Percentiles rank a stretch among this genome's conserved stretches.
These are phyloP conservation scores for Sminthurinus signatus DNA, from an alignment of 1,140 invertebrate species.

Conservation along the genomic window DNA sequence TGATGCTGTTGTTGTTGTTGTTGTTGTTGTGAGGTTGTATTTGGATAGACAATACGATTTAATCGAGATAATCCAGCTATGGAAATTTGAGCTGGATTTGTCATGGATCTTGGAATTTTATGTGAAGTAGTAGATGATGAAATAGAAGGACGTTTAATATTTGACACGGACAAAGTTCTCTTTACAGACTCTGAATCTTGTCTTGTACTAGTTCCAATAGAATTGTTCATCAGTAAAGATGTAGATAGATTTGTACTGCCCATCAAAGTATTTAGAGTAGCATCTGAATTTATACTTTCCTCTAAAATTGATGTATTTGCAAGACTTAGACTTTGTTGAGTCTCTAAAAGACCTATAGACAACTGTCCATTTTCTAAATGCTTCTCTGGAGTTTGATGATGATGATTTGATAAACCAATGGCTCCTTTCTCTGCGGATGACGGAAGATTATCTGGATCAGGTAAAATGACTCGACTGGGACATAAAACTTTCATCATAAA, in stretches of 20 bases:
- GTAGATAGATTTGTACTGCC: constrained; percentile 22
- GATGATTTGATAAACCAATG: background rate
- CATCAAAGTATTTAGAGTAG: constrained; percentile 18
- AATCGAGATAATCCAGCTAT: too few species aligned
- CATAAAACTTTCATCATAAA: constrained; percentile 6
- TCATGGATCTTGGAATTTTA: constrained; percentile 23
- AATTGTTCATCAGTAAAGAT: background rate
- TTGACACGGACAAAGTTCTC: constrained; percentile 12
- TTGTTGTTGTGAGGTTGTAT: background rate
- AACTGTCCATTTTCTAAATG: constrained; percentile 20
- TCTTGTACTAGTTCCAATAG: background rate
- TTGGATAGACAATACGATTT: too few species aligned
- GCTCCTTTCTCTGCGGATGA: too few species aligned
- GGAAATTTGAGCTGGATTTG: constrained; percentile 15
- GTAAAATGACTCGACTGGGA: background rate
- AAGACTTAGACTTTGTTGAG: background rate
- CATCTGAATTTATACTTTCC: background rate
- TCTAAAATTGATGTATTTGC: background rate
- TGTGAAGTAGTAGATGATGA: constrained; percentile 16
- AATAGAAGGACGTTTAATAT: constrained; percentile 19
- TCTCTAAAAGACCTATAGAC: constrained; percentile 12
- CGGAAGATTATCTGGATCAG: constrained; percentile 18
- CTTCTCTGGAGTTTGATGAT: constrained; percentile 14
- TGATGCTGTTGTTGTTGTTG: too few species aligned
- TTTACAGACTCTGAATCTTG: constrained; percentile 18